Conservation (phyloP, 2,113 vertebrate species). For the Aramus guarauna region DNA sequence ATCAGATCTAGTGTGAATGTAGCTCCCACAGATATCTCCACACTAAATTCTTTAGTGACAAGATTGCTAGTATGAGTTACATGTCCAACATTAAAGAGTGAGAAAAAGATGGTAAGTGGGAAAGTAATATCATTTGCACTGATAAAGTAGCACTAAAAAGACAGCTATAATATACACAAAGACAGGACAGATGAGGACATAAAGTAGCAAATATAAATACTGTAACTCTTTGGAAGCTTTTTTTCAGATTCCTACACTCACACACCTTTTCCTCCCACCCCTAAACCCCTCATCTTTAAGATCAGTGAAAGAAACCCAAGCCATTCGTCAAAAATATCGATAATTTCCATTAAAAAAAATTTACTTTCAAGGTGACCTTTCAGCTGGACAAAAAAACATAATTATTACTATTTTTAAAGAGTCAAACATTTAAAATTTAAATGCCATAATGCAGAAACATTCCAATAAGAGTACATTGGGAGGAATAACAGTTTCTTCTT, state of each 20-base stretch:
- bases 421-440: not conserved
- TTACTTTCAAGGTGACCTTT: not conserved
- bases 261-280: not conserved
- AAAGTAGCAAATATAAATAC: not conserved
- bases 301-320: not conserved
- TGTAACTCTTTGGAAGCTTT: not conserved
- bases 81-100: not conserved
- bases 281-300: not conserved
- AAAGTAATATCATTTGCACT: not conserved
- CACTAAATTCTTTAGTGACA: conserved; percentile 26
- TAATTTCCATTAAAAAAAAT: not conserved
- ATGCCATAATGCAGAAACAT: not conserved
- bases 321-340: not conserved
- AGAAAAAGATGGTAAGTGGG: not conserved
- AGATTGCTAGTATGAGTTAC: not conserved
- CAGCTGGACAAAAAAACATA: not conserved
- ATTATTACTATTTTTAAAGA: not conserved
- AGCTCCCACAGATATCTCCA: not conserved
- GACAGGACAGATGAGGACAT: not conserved
- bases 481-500: not conserved
- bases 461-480: not conserved
- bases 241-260: not conserved
- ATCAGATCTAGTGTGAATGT: not conserved
- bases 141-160: not conserved
- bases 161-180: not conserved